Evolutionary conservation across 2,888 invertebrate genomes (phyloP), one percentile per base, ranked within the genome.

Genomic region (Phymatocera aterrima): DNA sequence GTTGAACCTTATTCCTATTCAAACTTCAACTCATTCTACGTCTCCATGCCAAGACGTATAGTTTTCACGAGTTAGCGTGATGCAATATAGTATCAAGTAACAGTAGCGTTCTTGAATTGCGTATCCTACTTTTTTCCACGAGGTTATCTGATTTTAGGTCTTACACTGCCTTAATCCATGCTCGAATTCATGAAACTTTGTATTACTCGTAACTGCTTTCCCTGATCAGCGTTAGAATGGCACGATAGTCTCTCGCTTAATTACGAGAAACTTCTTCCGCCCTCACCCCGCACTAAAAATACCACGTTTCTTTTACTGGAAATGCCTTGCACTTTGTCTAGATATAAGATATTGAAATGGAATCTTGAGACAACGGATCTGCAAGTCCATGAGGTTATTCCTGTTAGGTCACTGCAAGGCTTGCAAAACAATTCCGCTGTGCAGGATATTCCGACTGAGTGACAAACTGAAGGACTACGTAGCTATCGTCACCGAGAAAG

Each of bases 301-400:
- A n/a, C n/a, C n/a, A n/a, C n/a, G n/a, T n/a, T 57, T 57, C 57
- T 57, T 24, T 8, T 3, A 0, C 28, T 57, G 2, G 21, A 21
- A 51, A 51, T 51, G 21, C 21, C 0, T 15, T 1, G 34, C 18
- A 61, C 34, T 34, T 34, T 18, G 34, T 61, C 31, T 12, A 4
- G 2, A 18, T 12, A 18, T 61, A 61, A 1, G 18, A 18, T 31
- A 34, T 61, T 61, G 10, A 37, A 61, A 4, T n/a, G 8, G 21
- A 65, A 65, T 18, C 43, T 15, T 21, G 65, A 65, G 43, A 24
- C 28, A 65, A 65, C 37, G 37, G 65, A 65, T 43, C 65, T 24
- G 15, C 43, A 65, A 65, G 37, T 37, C 18, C 28, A 3, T 3
- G 15, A 10, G 21, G 57, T 21, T 6, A 15, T 21, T 28, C 57